A percentile compares a stretch with the other conserved stretches of the same genome.
These are phyloP conservation scores for Oryzias dopingdopingensis DNA, from an alignment of 2,797 vertebrate genomes.

Conservation along the genomic window DNA sequence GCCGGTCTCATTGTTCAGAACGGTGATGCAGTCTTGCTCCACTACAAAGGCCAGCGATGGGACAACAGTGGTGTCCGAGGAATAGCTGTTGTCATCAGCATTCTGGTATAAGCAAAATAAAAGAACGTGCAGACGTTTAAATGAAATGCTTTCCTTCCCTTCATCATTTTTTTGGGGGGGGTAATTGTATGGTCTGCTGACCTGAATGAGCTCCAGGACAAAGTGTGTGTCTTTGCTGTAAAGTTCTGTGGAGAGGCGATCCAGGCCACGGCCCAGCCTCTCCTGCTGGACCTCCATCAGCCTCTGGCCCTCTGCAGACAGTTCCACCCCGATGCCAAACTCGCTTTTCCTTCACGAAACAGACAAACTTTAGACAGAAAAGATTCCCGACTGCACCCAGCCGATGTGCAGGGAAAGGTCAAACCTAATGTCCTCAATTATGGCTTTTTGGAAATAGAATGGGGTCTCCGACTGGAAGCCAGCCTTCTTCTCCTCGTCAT, in stretches of 20 bases:
- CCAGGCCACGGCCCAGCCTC: constrained; percentile 78
- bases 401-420: background rate
- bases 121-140: no score
- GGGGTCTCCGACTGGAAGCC: constrained; percentile 22
- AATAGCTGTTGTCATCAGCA: constrained; percentile 81
- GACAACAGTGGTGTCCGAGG: constrained; percentile 17
- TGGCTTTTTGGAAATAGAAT: constrained; percentile 40
- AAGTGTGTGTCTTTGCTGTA: constrained; percentile 87
- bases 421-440: constrained; percentile 81
- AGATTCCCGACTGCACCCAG: background rate
- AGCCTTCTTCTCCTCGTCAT: background rate
- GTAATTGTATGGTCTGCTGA: constrained; percentile 18
- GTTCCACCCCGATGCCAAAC: constrained; percentile 80
- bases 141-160: no score
- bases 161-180: background rate
- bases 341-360: constrained; percentile 70
- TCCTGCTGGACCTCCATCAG: constrained; percentile 79
- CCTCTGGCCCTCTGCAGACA: constrained; percentile 71
- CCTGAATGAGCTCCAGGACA: constrained; percentile 84
- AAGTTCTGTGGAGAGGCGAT: constrained; percentile 80
- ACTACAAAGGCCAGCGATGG: constrained; percentile 79
- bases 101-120: constrained; percentile 59
- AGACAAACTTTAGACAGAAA: background rate
- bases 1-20: constrained; percentile 81
- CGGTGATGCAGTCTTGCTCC: constrained; percentile 72